A percentile compares a stretch with the other conserved stretches of the same genome.
phyloP scores from a whole-genome alignment of 2,113 vertebrate species.

The Tor tambroides region DNA sequence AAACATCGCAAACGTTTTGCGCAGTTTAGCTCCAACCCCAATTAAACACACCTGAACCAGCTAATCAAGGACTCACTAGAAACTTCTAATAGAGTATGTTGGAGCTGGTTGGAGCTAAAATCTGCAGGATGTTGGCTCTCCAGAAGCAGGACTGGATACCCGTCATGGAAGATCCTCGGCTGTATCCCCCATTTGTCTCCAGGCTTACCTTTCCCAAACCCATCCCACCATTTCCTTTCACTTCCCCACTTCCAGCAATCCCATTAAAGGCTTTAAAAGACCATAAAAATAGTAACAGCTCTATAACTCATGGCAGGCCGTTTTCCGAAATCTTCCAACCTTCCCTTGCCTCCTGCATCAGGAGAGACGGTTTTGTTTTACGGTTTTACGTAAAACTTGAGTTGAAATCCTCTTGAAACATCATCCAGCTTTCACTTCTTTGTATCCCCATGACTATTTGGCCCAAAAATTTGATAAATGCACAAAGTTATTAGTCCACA shows the following conservation, averaged over 20 bases:
- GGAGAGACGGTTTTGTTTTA: slow-evolving; percentile 59
- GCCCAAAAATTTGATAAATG: slow-evolving; percentile 53
- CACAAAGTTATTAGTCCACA: slow-evolving; percentile 42
- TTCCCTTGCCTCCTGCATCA: not conserved
- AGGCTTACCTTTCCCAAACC: not conserved
- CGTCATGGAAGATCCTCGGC: not conserved
- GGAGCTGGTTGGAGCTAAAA: too few species aligned
- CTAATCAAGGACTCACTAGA: too few species aligned
- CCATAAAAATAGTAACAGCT: not conserved
- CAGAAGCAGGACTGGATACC: too few species aligned
- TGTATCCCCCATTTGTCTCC: not conserved
- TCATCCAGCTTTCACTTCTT: not conserved
- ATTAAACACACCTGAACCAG: too few species aligned
- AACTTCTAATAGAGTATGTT: too few species aligned
- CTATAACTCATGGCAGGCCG: not conserved
- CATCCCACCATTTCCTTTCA: not conserved
- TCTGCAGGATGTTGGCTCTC: too few species aligned
- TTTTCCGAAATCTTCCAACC: not conserved
- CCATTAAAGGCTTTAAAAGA: not conserved
- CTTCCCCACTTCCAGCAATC: not conserved
- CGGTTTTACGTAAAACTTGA: not conserved
- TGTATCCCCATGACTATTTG: not conserved
- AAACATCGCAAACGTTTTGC: too few species aligned
- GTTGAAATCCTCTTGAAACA: not conserved
- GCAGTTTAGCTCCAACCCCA: too few species aligned